Evolutionary conservation across 92 coral and sea anemone species (phyloP).

Genomic region (Phenganax stokvisi): DNA sequence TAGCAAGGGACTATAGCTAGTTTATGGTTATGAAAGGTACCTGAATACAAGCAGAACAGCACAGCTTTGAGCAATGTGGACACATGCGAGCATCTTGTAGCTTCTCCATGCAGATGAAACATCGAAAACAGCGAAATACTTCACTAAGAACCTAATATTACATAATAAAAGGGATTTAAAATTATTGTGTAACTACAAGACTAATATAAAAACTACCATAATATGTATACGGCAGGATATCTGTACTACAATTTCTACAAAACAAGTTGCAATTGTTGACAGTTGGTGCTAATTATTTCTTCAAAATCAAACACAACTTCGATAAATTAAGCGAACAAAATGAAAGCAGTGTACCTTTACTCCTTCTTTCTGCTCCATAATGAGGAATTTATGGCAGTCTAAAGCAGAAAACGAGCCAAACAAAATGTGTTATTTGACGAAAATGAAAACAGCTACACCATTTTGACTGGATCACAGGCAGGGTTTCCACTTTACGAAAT

Average conservation of each 20-base stretch:
- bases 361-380: slow-evolving; percentile 16
- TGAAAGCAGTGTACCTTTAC: neutral
- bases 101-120: slow-evolving; percentile 98
- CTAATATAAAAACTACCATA: neutral
- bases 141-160: slow-evolving; percentile 81
- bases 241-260: too few species aligned
- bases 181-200: neutral
- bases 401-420: neutral
- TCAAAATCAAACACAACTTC: neutral
- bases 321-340: neutral
- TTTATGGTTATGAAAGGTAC: slow-evolving; percentile 40
- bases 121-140: slow-evolving; percentile 69
- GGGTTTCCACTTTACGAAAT: too few species aligned
- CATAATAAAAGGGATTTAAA: too few species aligned
- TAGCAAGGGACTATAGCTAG: too few species aligned
- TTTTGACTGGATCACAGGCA: neutral
- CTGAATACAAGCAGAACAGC: slow-evolving; percentile 92
- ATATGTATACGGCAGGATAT: too few species aligned
- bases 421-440: neutral
- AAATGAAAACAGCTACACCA: neutral
- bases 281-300: neutral
- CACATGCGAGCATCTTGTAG: slow-evolving; percentile 97
- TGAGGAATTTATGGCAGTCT: neutral
- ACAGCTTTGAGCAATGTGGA: slow-evolving; percentile 97
- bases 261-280: neutral